phyloP scores from a whole-genome alignment of 1,140 invertebrate genomes.

The Fopius arisanus region DNA sequence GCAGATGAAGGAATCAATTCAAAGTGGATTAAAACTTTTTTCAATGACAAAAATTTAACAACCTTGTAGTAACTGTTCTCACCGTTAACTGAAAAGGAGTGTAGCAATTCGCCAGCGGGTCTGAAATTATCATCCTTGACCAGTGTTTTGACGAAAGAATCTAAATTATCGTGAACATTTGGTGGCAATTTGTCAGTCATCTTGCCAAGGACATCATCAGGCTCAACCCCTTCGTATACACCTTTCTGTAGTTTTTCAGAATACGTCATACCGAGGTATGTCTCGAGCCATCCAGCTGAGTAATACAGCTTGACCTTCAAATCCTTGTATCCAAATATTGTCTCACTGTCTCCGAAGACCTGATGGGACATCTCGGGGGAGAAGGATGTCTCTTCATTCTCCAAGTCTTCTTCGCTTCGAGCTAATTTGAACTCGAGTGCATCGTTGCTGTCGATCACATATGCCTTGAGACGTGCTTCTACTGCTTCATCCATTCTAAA shows the following conservation, averaged over 20 bases:
- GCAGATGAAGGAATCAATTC: too few species aligned
- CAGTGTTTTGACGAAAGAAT: slow-evolving; percentile 73
- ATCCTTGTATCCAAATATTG: slow-evolving; percentile 92
- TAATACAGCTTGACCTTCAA: slow-evolving; percentile 83
- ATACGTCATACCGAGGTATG: slow-evolving; percentile 75
- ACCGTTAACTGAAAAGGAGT: slow-evolving; percentile 67
- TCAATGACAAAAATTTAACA: background rate
- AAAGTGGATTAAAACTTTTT: too few species aligned
- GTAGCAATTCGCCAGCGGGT: slow-evolving; percentile 75
- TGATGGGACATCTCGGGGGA: slow-evolving; percentile 92
- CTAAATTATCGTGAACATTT: slow-evolving; percentile 73
- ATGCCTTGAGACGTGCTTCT: slow-evolving; percentile 67
- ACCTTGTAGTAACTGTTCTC: slow-evolving; percentile 27
- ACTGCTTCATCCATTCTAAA: slow-evolving; percentile 52
- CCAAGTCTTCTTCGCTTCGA: slow-evolving; percentile 72
- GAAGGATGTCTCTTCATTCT: slow-evolving; percentile 77
- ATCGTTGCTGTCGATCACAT: slow-evolving; percentile 76
- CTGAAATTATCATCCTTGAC: slow-evolving; percentile 76
- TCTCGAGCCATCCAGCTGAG: slow-evolving; percentile 79
- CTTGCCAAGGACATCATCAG: slow-evolving; percentile 83
- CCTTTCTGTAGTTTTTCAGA: slow-evolving; percentile 68
- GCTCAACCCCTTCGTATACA: slow-evolving; percentile 69
- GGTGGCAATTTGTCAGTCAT: slow-evolving; percentile 70
- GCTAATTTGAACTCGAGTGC: slow-evolving; percentile 82
- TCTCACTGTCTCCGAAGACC: slow-evolving; percentile 88